Percentiles rank a stretch among this genome's conserved stretches.
phyloP scores from a whole-genome alignment of 2,113 vertebrate genomes.

The Salvelinus sp. region DNA sequence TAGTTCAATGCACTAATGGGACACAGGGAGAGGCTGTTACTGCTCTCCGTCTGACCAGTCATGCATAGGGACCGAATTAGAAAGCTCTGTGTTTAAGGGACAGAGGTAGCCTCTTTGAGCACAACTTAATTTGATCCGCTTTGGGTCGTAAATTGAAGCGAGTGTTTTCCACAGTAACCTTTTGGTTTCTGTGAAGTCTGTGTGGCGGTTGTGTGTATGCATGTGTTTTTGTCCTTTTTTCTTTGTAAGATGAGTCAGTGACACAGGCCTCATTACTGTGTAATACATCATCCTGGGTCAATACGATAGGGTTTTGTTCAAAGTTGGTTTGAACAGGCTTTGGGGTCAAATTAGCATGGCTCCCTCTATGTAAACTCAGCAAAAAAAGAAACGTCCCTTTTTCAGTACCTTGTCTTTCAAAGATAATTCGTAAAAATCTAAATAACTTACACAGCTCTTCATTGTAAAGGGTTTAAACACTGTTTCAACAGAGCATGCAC shows the following conservation, averaged over 20 bases:
- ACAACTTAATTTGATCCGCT: neutral
- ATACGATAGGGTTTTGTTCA: too few relatives aligned
- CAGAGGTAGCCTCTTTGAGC: neutral
- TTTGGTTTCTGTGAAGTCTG: neutral
- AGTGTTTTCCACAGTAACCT: neutral
- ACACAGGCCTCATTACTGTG: neutral
- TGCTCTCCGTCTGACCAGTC: neutral
- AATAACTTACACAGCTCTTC: too few relatives aligned
- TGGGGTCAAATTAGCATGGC: neutral
- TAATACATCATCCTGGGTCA: neutral
- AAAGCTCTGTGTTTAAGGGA: neutral
- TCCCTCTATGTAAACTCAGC: too few relatives aligned
- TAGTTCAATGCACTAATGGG: constrained; percentile 1
- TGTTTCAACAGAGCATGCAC: too few relatives aligned
- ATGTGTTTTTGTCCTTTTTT: neutral
- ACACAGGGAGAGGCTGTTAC: neutral
- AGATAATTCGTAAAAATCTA: too few relatives aligned
- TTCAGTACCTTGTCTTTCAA: too few relatives aligned
- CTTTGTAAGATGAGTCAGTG: neutral
- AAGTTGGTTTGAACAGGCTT: too few relatives aligned
- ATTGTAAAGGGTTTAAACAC: too few relatives aligned
- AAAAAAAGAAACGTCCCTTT: too few relatives aligned
- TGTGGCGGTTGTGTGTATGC: constrained; percentile 3
- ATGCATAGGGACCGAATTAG: neutral
- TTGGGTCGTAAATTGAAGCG: neutral